Percentiles rank a stretch among this genome's conserved stretches.
Evolutionary conservation across 2,888 invertebrate genomes (phyloP).

Genomic region (Pammene fasciana): DNA sequence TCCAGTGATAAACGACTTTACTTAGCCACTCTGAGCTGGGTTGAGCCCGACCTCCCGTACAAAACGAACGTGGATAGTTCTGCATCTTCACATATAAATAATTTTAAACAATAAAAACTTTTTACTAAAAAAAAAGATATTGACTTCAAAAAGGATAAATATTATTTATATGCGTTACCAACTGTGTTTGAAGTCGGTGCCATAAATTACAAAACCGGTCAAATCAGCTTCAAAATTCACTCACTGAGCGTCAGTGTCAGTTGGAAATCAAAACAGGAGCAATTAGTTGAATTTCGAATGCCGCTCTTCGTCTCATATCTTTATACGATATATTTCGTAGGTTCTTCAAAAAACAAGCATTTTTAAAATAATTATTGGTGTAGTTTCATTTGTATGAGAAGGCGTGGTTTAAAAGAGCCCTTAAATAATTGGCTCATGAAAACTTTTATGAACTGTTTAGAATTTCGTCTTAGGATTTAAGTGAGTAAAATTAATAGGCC

Average conservation of each 20-base stretch:
- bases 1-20: slow-evolving; percentile 24
- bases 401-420: neutral
- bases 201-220: too few species aligned
- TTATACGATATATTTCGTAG: too few species aligned
- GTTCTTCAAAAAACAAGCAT: too few species aligned
- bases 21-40: neutral
- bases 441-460: slow-evolving; percentile 20
- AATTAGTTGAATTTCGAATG: too few species aligned
- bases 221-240: too few species aligned
- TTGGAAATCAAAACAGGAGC: too few species aligned
- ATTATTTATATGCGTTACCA: too few species aligned
- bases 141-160: too few species aligned
- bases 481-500: slow-evolving; percentile 11
- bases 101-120: too few species aligned
- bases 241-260: neutral
- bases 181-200: too few species aligned
- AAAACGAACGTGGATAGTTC: neutral
- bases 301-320: too few species aligned
- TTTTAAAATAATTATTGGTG: neutral
- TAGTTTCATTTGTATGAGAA: neutral
- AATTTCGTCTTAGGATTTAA: slow-evolving; percentile 14
- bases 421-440: slow-evolving; percentile 3
- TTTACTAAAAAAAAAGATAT: too few species aligned
- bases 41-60: neutral
- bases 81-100: neutral